These are phyloP conservation scores for Xylota segnis DNA, from an alignment of 2,888 invertebrate genomes.

Conservation along the genomic window DNA sequence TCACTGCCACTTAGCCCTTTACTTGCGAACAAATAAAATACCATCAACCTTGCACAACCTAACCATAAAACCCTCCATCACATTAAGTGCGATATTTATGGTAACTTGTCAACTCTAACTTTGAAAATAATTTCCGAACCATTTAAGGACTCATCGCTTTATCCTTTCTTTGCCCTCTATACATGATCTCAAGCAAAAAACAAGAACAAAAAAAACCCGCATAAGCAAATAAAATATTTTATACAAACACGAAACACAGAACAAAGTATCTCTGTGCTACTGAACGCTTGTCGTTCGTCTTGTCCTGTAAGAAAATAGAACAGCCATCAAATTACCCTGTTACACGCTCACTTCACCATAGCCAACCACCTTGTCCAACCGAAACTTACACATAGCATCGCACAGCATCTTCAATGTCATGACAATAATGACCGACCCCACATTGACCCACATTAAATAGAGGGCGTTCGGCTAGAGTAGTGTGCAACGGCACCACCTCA, in stretches of 20 bases:
- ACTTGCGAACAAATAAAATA: slow-evolving; percentile 1
- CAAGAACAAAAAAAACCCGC: background rate
- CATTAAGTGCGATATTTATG: slow-evolving; percentile 56
- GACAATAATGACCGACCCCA: slow-evolving; percentile 72
- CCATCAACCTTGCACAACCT: background rate
- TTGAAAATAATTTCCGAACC: slow-evolving; percentile 55
- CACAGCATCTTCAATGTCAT: slow-evolving; percentile 72
- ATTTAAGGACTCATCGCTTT: slow-evolving; percentile 53
- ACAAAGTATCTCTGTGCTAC: slow-evolving; percentile 36
- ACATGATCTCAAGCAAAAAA: slow-evolving; percentile 11
- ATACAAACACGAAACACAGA: slow-evolving; percentile 46
- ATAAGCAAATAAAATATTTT: slow-evolving; percentile 48
- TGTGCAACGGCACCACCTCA: slow-evolving; percentile 65
- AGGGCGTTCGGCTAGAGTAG: slow-evolving; percentile 46
- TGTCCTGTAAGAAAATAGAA: slow-evolving; percentile 37
- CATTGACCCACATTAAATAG: slow-evolving; percentile 74
- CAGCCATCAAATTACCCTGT: slow-evolving; percentile 69
- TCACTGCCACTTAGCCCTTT: slow-evolving; percentile 3
- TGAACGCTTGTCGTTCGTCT: slow-evolving; percentile 38
- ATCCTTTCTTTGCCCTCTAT: slow-evolving; percentile 20
- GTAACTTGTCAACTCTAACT: slow-evolving; percentile 57
- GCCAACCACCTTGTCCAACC: slow-evolving; percentile 20
- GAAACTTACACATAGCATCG: background rate
- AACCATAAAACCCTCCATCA: slow-evolving; percentile 33
- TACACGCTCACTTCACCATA: slow-evolving; percentile 68